These are phyloP conservation scores for Drosophila niveifrons DNA, from an alignment of 2,888 invertebrate genomes.

Conservation along the genomic window DNA sequence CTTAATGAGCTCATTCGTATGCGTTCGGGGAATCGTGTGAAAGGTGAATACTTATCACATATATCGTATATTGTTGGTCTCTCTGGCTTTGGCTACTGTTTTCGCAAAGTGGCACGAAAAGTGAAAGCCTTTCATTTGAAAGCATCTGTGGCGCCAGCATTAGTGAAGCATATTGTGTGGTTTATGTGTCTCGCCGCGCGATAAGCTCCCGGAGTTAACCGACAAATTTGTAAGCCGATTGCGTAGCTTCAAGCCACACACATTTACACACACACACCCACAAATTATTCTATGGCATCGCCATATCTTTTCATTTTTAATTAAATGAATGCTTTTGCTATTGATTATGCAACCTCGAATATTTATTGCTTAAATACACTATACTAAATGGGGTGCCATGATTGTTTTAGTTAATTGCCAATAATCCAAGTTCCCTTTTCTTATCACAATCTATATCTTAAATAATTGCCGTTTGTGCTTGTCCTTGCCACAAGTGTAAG, in stretches of 20 bases:
- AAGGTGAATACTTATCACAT: slow-evolving; percentile 69
- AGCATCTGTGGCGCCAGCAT: slow-evolving; percentile 65
- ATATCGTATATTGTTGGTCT: slow-evolving; percentile 18
- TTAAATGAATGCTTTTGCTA: slow-evolving; percentile 13
- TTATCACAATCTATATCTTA: background rate
- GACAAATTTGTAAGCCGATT: slow-evolving; percentile 22
- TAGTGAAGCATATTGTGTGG: slow-evolving; percentile 50
- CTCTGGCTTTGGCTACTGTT: slow-evolving; percentile 59
- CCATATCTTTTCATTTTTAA: slow-evolving; percentile 8
- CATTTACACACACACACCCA: background rate
- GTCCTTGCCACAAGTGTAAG: background rate
- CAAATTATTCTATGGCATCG: slow-evolving; percentile 7
- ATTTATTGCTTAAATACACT: background rate
- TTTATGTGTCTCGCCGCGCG: slow-evolving; percentile 51
- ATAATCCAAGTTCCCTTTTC: background rate
- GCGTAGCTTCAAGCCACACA: slow-evolving; percentile 10
- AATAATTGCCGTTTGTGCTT: background rate
- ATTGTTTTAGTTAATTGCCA: background rate
- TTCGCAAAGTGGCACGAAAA: slow-evolving; percentile 59
- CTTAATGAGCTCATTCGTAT: slow-evolving; percentile 74
- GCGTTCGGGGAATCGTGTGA: slow-evolving; percentile 58
- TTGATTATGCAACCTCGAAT: background rate
- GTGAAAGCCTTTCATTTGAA: slow-evolving; percentile 65
- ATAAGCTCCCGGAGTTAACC: slow-evolving; percentile 29
- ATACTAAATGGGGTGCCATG: background rate